phyloP scores from a whole-genome alignment of 2,888 invertebrate genomes.

The Alviniconcha strummeri region DNA sequence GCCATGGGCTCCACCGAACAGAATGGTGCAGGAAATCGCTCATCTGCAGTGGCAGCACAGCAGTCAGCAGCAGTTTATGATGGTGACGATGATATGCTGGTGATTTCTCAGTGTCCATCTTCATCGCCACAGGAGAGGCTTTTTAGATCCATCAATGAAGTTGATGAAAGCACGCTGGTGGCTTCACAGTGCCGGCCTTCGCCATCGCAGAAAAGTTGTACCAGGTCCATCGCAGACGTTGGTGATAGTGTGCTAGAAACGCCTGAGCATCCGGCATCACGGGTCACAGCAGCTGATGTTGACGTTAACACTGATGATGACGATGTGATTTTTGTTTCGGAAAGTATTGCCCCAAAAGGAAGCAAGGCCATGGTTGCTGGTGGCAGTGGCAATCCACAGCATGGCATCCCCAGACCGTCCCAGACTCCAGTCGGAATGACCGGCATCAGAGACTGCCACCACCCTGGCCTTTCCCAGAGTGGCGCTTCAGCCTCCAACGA shows the following conservation, averaged over 20 bases:
- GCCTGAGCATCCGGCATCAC: not conserved
- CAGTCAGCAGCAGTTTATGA: not conserved
- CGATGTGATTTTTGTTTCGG: not conserved
- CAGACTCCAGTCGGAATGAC: too few species aligned
- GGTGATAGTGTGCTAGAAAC: not conserved
- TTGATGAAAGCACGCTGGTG: not conserved
- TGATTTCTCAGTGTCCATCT: not conserved
- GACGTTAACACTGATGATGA: too few species aligned
- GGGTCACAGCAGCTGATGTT: not conserved
- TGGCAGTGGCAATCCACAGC: not conserved
- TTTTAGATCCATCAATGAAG: too few species aligned
- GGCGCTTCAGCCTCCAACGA: too few species aligned
- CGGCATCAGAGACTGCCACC: too few species aligned
- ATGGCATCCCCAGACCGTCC: not conserved
- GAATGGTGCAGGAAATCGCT: too few species aligned
- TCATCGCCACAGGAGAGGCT: not conserved
- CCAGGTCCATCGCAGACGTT: not conserved
- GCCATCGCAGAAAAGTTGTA: not conserved
- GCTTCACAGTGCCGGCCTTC: not conserved
- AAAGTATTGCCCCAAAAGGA: not conserved
- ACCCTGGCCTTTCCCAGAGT: too few species aligned
- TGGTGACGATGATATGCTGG: not conserved
- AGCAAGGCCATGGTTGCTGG: not conserved
- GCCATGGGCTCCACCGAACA: too few species aligned
- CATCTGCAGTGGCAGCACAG: not conserved